Base-by-base conservation (phyloP, 2,797 vertebrate species). In the Coranthus polyacanthus region DNA sequence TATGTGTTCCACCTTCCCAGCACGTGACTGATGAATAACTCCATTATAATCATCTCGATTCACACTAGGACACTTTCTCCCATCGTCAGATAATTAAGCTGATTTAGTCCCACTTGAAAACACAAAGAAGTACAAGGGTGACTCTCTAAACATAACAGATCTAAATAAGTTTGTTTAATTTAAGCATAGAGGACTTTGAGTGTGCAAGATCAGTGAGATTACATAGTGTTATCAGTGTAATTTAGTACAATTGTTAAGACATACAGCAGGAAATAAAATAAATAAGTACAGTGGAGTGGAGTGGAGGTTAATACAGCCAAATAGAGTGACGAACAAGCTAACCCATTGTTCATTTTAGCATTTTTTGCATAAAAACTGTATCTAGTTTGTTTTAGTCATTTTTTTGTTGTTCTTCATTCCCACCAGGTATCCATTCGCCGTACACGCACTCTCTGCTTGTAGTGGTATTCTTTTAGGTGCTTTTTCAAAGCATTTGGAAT, bases 391-490 rank as follows among this genome's bases (percentile, higher is more conserved):
- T 49, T 57, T 10, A 79, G 46, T 79, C 54, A n/a, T n/a, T 20
- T 21, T 43, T 41, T 24, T 44, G n/a, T 39, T 3, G 12, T 22
- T 55, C 26, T 53, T 90, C 66, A 94, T 86, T 94, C 92, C 93
- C 94, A 94, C 92, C 94, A 94, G 3, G 94, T 88, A 55, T 96
- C 95, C 75, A 95, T 93, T 53, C 94, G 73, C 22, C 94, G 90
- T 12, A 95, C 93, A 2, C 94, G 88, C 12, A 95, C 95, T 29
- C 93, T 91, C 83, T 96, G 95, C 72, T 96, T 96, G 78, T 96
- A 96, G 78, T 96, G 95, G 78, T 95, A 96, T 80, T 96, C 95
- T 74, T 94, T 95, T 57, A 96, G 91, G 76, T 95, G 95, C 78
- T 94, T 94, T 89, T 96, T 96, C 64, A 96, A 86, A 43, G 92